These are phyloP conservation scores for Simalia tracyae DNA, from an alignment of 2,797 vertebrate genomes.

Conservation along the genomic window DNA sequence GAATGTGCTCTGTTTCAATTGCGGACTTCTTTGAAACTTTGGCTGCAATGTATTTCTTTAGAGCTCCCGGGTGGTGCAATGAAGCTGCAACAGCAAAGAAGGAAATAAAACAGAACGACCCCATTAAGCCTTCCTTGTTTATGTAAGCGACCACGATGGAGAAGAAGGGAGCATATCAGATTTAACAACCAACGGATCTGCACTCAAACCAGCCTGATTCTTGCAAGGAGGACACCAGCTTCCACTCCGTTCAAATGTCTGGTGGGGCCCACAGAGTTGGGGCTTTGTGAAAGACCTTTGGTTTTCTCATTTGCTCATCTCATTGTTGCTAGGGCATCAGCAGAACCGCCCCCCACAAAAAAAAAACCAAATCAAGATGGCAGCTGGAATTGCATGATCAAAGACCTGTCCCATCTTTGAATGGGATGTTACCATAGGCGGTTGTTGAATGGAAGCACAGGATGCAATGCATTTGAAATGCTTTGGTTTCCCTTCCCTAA, in stretches of 20 bases:
- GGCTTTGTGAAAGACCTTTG: not conserved
- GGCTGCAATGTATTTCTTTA: not conserved
- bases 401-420: no score
- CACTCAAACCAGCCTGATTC: not conserved
- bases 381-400: no score
- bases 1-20: not conserved
- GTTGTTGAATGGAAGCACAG: no score
- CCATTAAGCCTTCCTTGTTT: not conserved
- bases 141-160: not conserved
- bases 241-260: no score
- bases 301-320: not conserved
- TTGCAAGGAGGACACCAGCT: no score
- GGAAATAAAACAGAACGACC: not conserved
- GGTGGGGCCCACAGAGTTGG: no score
- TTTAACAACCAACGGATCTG: not conserved
- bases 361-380: not conserved
- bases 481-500: no score
- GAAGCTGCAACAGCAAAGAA: not conserved
- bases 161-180: not conserved
- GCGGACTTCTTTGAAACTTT: not conserved
- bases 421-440: no score
- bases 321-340: no score
- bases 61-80: not conserved
- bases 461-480: no score
- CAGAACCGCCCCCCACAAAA: no score